Conservation (phyloP, 2,113 vertebrate species). For the Malurus melanocephalus region DNA sequence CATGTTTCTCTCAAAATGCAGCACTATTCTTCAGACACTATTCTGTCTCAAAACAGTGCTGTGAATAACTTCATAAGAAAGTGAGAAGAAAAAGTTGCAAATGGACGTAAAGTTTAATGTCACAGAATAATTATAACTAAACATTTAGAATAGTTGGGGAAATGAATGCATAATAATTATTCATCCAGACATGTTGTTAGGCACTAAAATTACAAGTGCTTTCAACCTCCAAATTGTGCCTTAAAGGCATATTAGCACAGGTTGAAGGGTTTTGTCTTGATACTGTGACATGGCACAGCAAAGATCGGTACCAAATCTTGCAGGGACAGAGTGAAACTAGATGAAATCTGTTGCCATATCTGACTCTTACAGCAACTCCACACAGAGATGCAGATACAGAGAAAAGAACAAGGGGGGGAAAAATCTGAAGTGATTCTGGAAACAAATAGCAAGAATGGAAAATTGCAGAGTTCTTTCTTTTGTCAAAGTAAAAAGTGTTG, state of each 20-base stretch:
- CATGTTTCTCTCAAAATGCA: neutral
- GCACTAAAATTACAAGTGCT: constrained; percentile 6
- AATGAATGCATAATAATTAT: neutral
- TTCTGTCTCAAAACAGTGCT: neutral
- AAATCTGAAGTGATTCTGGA: neutral
- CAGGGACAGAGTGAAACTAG: neutral
- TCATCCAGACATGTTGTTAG: neutral
- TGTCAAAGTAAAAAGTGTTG: constrained; percentile 30
- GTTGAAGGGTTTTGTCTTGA: neutral
- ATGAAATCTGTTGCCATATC: neutral
- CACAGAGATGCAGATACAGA: neutral
- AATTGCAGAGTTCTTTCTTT: neutral
- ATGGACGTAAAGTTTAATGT: neutral
- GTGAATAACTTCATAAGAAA: neutral
- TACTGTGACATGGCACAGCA: neutral
- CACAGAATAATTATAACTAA: constrained; percentile 11
- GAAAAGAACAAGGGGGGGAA: neutral
- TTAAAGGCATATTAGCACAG: constrained; percentile 7
- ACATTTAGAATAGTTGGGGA: neutral
- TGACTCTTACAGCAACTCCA: neutral
- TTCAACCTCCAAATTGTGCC: neutral
- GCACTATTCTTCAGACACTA: neutral
- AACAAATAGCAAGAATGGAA: neutral
- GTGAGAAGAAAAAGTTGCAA: neutral
- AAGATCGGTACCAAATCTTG: neutral